Evolutionary conservation across 2,797 vertebrate genomes (phyloP), one percentile per base, ranked within the genome.

Genomic region (Onychomys torridus): DNA sequence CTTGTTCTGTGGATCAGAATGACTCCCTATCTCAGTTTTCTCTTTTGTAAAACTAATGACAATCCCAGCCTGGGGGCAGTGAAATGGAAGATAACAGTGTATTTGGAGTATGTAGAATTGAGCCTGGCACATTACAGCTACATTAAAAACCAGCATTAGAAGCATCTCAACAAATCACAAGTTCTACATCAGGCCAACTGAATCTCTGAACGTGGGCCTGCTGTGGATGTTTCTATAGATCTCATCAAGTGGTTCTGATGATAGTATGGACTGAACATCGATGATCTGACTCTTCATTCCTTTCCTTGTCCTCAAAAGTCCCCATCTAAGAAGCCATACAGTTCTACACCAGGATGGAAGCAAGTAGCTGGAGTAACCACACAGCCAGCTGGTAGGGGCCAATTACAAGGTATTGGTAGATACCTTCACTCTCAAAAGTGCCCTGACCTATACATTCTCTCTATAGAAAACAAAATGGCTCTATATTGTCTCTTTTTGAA

Each of bases 401-500:
- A 43, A 43, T 77, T 40, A 81, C 78, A 63, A 34, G 1, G 1
- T 79, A 93, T 65, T 77, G 49, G 32, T 19, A 67, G 37, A 85
- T 25, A 46, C 6, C 7, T 59, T 91, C 76, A 52, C 27, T 90
- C 34, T 95, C 61, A 46, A 55, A 93, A 67, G 27, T 61, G 79
- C 23, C 16, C 25, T 76, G 29, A 10, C 52, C 92, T 84, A 19
- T 69, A 46, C 27, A 29, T 43, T 89, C 57, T 71, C 25, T 25
- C 63, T 71, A 40, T 3, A 9, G 61, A 90, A 52, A 75, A 86
- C 29, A 89, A 90, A 82, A 88, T 63, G 82, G 49, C n/a, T 37
- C 81, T 75, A 17, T 43, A 43, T 40, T 93, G 81, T 65, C 67
- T 57, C 73, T 90, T 90, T 97, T 40, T 93, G 55, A 37, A 77